phyloP scores from a whole-genome alignment of 2,888 invertebrate species.

The Cyaniris semiargus region DNA sequence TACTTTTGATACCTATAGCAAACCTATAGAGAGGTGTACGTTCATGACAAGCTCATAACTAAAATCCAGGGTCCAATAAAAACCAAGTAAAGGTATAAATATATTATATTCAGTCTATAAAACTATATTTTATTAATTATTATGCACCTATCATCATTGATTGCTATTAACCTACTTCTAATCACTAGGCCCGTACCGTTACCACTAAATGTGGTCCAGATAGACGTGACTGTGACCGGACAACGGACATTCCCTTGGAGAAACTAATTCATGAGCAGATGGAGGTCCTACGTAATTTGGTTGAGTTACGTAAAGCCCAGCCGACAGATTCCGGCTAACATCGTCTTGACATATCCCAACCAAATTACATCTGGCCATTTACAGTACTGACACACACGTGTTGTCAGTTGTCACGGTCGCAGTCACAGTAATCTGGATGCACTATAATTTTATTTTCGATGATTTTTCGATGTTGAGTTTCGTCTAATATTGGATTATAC shows the following conservation, averaged over 20 bases:
- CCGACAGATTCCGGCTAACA: not conserved
- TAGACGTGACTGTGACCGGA: not conserved
- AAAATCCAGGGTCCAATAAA: not conserved
- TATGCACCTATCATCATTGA: not conserved
- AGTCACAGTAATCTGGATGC: not conserved
- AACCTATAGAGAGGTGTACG: not conserved
- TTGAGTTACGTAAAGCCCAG: too few species aligned
- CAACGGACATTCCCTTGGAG: not conserved
- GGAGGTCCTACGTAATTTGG: too few species aligned
- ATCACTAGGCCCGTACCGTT: not conserved
- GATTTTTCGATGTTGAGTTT: not conserved
- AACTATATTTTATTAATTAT: not conserved
- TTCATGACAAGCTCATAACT: not conserved
- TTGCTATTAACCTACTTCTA: not conserved
- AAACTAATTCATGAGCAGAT: too few species aligned
- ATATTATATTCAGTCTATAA: conserved; percentile 9
- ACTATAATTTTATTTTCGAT: not conserved
- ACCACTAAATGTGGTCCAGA: not conserved
- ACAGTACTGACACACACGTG: not conserved
- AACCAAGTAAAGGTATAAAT: conserved; percentile 3
- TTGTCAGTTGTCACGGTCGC: not conserved
- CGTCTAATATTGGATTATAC: not conserved
- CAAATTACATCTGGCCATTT: not conserved
- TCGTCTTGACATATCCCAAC: not conserved
- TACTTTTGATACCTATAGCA: too few species aligned